Conservation (phyloP, 2,888 invertebrate genomes). For the Habroteleia sp. region DNA sequence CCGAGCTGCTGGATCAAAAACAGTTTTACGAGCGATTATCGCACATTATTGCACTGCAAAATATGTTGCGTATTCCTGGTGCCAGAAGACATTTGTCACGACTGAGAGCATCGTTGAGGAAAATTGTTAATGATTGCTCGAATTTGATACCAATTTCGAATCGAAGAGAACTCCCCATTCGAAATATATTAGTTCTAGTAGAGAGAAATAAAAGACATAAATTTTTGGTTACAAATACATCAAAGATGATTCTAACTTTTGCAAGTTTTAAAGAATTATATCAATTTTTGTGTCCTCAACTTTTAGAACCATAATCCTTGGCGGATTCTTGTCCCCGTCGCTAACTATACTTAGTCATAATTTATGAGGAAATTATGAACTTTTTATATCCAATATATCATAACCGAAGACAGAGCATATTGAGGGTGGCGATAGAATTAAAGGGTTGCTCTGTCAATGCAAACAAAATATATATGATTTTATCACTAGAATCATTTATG, state of each 20-base stretch:
- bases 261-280: too few species aligned
- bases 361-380: conserved; percentile 35
- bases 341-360: conserved; percentile 27
- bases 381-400: conserved; percentile 42
- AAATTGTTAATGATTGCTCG: conserved; percentile 27
- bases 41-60: conserved; percentile 52
- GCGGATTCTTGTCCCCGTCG: conserved; percentile 7
- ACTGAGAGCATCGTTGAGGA: conserved; percentile 1
- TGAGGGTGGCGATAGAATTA: conserved; percentile 27
- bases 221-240: too few species aligned
- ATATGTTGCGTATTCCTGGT: conserved; percentile 48
- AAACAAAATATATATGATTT: conserved; percentile 42
- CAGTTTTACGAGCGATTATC: conserved; percentile 63
- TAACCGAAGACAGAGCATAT: conserved; percentile 26
- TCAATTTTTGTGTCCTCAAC: too few species aligned
- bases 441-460: conserved; percentile 45
- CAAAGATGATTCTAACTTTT: too few species aligned
- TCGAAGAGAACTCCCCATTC: too few species aligned
- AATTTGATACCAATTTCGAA: conserved; percentile 1
- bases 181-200: too few species aligned
- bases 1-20: too few species aligned
- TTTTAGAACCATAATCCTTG: too few species aligned
- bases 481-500: conserved; percentile 43
- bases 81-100: conserved; percentile 50
- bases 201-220: too few species aligned